Base-by-base conservation (phyloP, 1,140 invertebrate species). In the Ptiloglossa arizonensis region DNA sequence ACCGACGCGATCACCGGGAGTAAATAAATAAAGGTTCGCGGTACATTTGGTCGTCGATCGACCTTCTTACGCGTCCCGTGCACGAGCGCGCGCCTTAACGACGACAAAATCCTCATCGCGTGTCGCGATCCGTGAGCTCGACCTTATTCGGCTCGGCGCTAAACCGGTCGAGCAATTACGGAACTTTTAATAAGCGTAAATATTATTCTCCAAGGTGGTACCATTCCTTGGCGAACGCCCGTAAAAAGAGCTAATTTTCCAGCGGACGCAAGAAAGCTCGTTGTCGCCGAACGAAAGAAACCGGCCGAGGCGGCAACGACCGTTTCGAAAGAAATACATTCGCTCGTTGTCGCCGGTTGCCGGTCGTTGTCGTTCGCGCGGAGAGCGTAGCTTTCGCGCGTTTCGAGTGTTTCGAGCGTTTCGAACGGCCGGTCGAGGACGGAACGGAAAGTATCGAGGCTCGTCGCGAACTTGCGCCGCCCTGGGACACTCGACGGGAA, bases 401-500 rank as follows among this genome's bases (percentile, higher is more conserved):
- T 50, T 50, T 22, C 59, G n/a, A n/a, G n/a, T n/a, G n/a, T n/a
- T n/a, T n/a, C n/a, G n/a, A n/a, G n/a, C n/a, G n/a, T n/a, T n/a
- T n/a, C n/a, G n/a, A n/a, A n/a, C n/a, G n/a, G 38, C 19, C 5
- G 13, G 38, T 62, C 22, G n/a, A 5, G 48, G 60, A 24, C 46
- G 38, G 29, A 19, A 48, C n/a, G 48, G 27, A 6, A 70, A 63
- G 75, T 77, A 70, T 70, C 75, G 68, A 54, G 57, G 67, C 46
- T 71, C 57, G 75, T 70, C 57, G 63, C 27, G 66, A 70, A 82
- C 57, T 86, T 81, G 54, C 48, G 71, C 44, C 85, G 80, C 80
- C 70, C 62, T 69, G 85, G 82, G 86, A 87, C 64, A 83, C 74
- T 79, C 60, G 79, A 57, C 71, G 56, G 64, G 52, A 62, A n/a